phyloP scores from a whole-genome alignment of 1,140 invertebrate genomes.

The Drosophila erecta region DNA sequence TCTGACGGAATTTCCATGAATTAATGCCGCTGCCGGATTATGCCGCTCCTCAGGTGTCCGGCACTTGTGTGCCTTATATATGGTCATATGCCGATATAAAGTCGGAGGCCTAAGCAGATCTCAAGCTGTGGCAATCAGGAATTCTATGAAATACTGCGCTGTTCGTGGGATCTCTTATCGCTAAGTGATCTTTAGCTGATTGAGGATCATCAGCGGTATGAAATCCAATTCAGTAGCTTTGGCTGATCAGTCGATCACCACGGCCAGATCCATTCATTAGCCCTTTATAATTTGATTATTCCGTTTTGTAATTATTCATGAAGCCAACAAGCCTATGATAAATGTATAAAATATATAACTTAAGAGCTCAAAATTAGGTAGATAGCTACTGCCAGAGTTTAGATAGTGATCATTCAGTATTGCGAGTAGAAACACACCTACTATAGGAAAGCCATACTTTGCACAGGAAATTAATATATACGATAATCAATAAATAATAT shows the following conservation, averaged over 20 bases:
- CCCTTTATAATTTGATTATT: conserved; percentile 32
- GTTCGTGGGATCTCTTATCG: conserved; percentile 11
- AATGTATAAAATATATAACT: conserved; percentile 25
- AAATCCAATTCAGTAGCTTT: conserved; percentile 31
- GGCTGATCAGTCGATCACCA: neutral
- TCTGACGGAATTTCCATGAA: conserved; percentile 81
- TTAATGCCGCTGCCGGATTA: conserved; percentile 74
- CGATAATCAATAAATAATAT: too few species aligned
- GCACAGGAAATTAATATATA: too few species aligned
- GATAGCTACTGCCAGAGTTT: conserved; percentile 5
- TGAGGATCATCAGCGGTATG: conserved; percentile 22
- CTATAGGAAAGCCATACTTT: neutral
- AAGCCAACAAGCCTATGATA: conserved; percentile 12
- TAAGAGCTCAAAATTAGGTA: conserved; percentile 1
- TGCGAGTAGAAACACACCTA: neutral
- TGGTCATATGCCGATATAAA: conserved; percentile 17
- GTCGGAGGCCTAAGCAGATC: conserved; percentile 45
- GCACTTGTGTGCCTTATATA: conserved; percentile 48
- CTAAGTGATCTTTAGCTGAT: conserved; percentile 10
- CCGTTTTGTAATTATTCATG: conserved; percentile 30
- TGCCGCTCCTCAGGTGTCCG: conserved; percentile 64
- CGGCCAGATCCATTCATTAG: conserved; percentile 27
- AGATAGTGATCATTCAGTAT: neutral
- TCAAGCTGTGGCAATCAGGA: conserved; percentile 71
- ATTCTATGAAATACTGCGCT: neutral